Evolutionary conservation across 2,888 invertebrate species (phyloP), one percentile per base, ranked within the genome.

Genomic region (Molanna angustata): DNA sequence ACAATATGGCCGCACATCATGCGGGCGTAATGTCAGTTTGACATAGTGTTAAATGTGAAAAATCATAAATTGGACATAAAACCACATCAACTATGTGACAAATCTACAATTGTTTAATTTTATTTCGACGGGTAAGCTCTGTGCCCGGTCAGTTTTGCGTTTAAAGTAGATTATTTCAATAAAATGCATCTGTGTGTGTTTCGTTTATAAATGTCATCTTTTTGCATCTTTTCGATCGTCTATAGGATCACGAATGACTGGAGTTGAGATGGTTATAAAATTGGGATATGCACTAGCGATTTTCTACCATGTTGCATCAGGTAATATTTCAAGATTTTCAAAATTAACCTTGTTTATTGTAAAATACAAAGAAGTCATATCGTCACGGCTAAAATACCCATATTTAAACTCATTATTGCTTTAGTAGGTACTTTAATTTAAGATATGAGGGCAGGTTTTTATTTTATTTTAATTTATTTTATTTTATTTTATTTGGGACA

Each of bases 281-380:
- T 41, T 32, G 18, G 52, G 37, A 41, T 47, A 16, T 33, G 17
- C 33, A 32, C 22, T 51, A 40, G 22, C 50, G 32, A 37, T 54
- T 14, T 49, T 54, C 42, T 48, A 43, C 46, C 27, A 54, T 54
- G 54, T 54, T 32, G 31, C 49, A 46, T 35, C 49, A 44, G 54
- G 54, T 54, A 6, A 13, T 46, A 37, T 32, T 13, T 16, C 6
- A 21, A 32, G 3, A n/a, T 37, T 27, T 18, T 18, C 3, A 3
- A 37, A 13, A 11, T 27, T 35, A 32, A 14, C 11, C 4, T 27
- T 27, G 11, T 7, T n/a, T n/a, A n/a, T n/a, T n/a, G n/a, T n/a
- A n/a, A n/a, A n/a, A n/a, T n/a, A n/a, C n/a, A n/a, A n/a, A n/a
- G n/a, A n/a, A n/a, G n/a, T n/a, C n/a, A n/a, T n/a, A n/a, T n/a